phyloP scores from a whole-genome alignment of 2,888 invertebrate genomes.

The Heliconius ismenius region DNA sequence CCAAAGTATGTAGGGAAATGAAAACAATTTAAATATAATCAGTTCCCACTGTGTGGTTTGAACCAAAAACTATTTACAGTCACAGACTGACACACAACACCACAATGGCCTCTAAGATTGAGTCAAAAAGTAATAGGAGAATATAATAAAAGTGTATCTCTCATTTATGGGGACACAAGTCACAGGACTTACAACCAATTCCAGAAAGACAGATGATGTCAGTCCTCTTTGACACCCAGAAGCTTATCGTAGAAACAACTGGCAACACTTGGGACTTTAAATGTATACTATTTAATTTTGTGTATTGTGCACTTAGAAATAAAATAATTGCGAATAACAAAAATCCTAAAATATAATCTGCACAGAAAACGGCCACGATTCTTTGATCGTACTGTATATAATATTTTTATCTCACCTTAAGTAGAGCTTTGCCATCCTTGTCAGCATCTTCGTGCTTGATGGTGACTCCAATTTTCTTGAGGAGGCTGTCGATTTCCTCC shows the following conservation, averaged over 20 bases:
- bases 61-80: neutral
- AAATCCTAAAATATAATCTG: too few relatives aligned
- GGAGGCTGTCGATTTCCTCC: slow-evolving; percentile 93
- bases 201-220: slow-evolving; percentile 68
- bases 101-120: neutral
- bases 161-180: slow-evolving; percentile 68
- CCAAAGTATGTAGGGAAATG: neutral
- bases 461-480: slow-evolving; percentile 95
- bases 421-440: slow-evolving; percentile 96
- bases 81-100: neutral
- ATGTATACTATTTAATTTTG: neutral
- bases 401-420: slow-evolving; percentile 85
- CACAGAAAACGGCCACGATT: too few relatives aligned
- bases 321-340: too few relatives aligned
- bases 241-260: slow-evolving; percentile 62
- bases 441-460: slow-evolving; percentile 97
- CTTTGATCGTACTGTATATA: too few relatives aligned
- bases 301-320: too few relatives aligned
- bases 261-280: slow-evolving; percentile 78
- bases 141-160: slow-evolving; percentile 77
- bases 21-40: neutral
- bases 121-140: slow-evolving; percentile 83
- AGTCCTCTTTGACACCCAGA: slow-evolving; percentile 81
- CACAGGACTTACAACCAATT: slow-evolving; percentile 68
- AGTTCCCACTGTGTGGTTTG: too few relatives aligned